phyloP scores from a whole-genome alignment of 2,888 invertebrate species.

The Heteromyza rotundicornis region DNA sequence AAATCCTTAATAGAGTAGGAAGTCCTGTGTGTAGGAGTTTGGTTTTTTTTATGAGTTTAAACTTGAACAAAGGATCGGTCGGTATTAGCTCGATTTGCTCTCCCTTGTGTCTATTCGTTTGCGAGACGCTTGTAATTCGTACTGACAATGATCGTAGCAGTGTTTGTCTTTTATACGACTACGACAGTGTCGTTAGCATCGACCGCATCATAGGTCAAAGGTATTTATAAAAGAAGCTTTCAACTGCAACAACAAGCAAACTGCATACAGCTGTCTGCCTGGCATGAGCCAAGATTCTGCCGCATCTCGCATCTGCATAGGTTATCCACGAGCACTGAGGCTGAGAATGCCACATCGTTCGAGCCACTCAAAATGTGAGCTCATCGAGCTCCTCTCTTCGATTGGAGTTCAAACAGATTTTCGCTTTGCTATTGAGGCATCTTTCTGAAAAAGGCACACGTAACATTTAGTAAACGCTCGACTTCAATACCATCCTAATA shows the following conservation, averaged over 20 bases:
- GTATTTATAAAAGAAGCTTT: slow-evolving; percentile 34
- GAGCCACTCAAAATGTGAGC: too few relatives aligned
- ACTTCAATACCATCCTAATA: slow-evolving; percentile 17
- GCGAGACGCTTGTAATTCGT: slow-evolving; percentile 38
- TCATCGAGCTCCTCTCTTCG: too few relatives aligned
- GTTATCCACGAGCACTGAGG: background rate
- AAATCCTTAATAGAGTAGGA: background rate
- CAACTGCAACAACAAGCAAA: too few relatives aligned
- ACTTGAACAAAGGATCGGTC: too few relatives aligned
- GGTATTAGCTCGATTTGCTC: too few relatives aligned
- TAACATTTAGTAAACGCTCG: background rate
- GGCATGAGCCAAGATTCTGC: slow-evolving; percentile 4
- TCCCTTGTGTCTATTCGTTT: slow-evolving; percentile 1
- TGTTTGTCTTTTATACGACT: slow-evolving; percentile 41
- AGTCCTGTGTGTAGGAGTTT: background rate
- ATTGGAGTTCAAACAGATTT: too few relatives aligned
- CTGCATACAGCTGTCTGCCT: too few relatives aligned
- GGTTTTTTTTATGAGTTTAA: too few relatives aligned
- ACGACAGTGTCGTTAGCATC: too few relatives aligned
- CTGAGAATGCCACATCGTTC: too few relatives aligned
- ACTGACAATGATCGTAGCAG: slow-evolving; percentile 39
- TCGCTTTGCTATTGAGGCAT: too few relatives aligned
- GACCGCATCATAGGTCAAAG: slow-evolving; percentile 43
- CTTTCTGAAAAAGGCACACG: too few relatives aligned
- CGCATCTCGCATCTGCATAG: background rate